Percentiles rank a stretch among this genome's conserved stretches.
These are phyloP conservation scores for Erythrocercus mccallii DNA, from an alignment of 2,113 vertebrate genomes.

Conservation along the genomic window DNA sequence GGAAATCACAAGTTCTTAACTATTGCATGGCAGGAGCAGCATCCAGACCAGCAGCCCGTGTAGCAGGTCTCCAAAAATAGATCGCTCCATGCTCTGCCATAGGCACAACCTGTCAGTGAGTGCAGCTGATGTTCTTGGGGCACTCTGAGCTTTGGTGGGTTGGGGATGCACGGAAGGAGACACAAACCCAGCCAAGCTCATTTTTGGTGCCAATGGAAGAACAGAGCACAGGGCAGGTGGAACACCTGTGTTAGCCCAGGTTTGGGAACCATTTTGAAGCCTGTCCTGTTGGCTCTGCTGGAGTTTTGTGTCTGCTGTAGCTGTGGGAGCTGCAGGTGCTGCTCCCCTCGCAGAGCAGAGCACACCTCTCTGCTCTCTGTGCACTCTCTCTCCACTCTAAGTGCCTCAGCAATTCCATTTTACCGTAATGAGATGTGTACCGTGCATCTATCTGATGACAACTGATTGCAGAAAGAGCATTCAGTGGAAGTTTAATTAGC, in stretches of 20 bases:
- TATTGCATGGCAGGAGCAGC: not conserved
- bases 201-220: not conserved
- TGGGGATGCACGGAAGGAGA: not conserved
- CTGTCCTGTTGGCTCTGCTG: not conserved
- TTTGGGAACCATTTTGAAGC: not conserved
- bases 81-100: not conserved
- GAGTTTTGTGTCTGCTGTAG: not conserved
- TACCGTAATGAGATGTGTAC: constrained; percentile 39
- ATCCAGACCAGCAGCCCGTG: not conserved
- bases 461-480: constrained; percentile 57
- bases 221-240: not conserved
- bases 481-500: constrained; percentile 63
- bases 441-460: constrained; percentile 12
- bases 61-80: not conserved
- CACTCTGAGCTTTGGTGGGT: not conserved
- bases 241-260: not conserved
- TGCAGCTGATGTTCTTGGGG: not conserved
- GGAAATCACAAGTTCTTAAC: not conserved
- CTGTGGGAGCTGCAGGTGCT: not conserved
- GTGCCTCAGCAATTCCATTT: constrained; percentile 5
- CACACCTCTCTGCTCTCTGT: not conserved
- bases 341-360: not conserved
- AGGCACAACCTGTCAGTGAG: not conserved
- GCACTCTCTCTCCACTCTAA: not conserved
- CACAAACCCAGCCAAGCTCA: rapidly evolving